Conservation (phyloP, 1,140 invertebrate genomes). For the Atta cephalotes region DNA sequence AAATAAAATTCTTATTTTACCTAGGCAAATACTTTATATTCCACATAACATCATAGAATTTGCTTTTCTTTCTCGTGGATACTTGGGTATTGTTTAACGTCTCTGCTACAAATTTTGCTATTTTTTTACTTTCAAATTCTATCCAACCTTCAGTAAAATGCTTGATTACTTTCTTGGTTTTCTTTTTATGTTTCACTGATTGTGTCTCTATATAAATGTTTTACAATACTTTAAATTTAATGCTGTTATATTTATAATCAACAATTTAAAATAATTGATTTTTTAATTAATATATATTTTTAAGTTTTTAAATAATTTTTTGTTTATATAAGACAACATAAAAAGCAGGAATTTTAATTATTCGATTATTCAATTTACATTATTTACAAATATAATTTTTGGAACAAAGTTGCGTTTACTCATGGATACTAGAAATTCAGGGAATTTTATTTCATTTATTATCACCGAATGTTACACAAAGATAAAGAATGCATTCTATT, state of each 20-base stretch:
- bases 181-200: slow-evolving; percentile 85
- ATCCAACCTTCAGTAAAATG: slow-evolving; percentile 98
- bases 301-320: slow-evolving; percentile 18
- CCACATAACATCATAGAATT: slow-evolving; percentile 97
- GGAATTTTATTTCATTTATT: too few species aligned
- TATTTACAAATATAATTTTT: too few species aligned
- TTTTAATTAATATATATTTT: not conserved
- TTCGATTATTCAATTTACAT: too few species aligned
- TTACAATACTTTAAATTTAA: slow-evolving; percentile 1
- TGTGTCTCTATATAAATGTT: slow-evolving; percentile 72
- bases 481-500: too few species aligned
- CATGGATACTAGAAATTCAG: too few species aligned
- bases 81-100: slow-evolving; percentile 95
- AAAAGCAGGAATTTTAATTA: too few species aligned
- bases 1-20: slow-evolving; percentile 80
- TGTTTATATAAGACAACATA: not conserved
- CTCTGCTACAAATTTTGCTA: slow-evolving; percentile 94
- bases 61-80: slow-evolving; percentile 94
- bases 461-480: too few species aligned
- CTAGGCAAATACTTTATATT: slow-evolving; percentile 97
- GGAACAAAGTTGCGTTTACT: too few species aligned
- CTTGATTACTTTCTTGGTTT: slow-evolving; percentile 88
- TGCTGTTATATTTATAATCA: not conserved
- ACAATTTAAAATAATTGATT: not conserved
- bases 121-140: slow-evolving; percentile 96